Evolutionary conservation across 2,113 vertebrate genomes (phyloP).

Genomic region (Sinocyclocheilus grahami): DNA sequence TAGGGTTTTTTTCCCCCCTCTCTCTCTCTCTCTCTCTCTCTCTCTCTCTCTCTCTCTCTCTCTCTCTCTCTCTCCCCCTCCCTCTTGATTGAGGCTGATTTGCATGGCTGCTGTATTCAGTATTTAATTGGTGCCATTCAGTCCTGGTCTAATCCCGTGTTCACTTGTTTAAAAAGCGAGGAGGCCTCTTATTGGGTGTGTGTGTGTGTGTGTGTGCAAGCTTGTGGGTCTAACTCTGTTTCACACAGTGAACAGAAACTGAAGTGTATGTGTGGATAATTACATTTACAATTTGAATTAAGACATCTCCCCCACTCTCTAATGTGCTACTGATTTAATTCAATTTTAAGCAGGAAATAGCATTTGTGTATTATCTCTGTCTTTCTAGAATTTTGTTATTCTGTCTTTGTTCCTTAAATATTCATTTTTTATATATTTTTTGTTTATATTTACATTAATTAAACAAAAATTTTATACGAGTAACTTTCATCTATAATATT

Average conservation of each 20-base stretch:
- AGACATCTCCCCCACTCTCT: constrained; percentile 24
- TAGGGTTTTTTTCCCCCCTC: too few species aligned
- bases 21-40: too few species aligned
- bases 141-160: constrained; percentile 58
- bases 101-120: too few species aligned
- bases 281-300: constrained; percentile 34
- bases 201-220: constrained; percentile 11
- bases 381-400: background rate
- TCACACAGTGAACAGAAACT: constrained; percentile 34
- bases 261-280: constrained; percentile 24
- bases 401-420: background rate
- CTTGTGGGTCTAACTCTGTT: constrained; percentile 20
- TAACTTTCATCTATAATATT: background rate
- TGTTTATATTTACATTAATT: background rate
- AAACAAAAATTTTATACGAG: too few species aligned
- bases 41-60: constrained; percentile 16
- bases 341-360: constrained; percentile 11
- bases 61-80: constrained; percentile 30
- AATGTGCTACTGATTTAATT: constrained; percentile 8
- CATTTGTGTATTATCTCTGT: background rate
- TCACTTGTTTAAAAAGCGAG: constrained; percentile 51
- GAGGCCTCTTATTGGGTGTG: constrained; percentile 19
- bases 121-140: constrained; percentile 63
- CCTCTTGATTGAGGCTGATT: constrained; percentile 44
- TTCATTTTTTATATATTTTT: background rate